These are phyloP conservation scores for Ginglymostoma cirratum DNA, from an alignment of 2,113 vertebrate genomes.

Conservation along the genomic window DNA sequence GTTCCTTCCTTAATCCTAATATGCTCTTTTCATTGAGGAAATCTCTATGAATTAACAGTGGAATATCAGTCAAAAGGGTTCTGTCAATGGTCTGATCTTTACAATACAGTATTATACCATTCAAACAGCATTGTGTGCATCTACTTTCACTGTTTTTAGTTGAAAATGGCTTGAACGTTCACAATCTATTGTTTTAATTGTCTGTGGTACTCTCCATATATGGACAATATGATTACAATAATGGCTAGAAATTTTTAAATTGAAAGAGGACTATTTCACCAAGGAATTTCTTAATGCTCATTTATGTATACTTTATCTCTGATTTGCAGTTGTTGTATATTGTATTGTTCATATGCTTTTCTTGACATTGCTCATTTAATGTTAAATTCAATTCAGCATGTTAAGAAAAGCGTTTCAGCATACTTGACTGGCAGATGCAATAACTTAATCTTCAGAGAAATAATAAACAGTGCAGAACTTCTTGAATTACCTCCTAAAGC, in stretches of 20 bases:
- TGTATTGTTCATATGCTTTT: not conserved
- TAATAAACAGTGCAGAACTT: not conserved
- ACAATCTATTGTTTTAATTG: not conserved
- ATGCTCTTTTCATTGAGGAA: not conserved
- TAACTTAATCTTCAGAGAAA: not conserved
- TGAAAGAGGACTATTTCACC: not conserved
- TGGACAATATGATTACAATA: not conserved
- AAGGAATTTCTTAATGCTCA: not conserved
- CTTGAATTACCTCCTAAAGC: not conserved
- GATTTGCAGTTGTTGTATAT: constrained; percentile 18
- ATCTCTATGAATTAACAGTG: not conserved
- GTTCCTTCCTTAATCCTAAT: not conserved
- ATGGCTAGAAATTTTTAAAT: not conserved
- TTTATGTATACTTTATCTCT: constrained; percentile 18
- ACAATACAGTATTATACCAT: no score
- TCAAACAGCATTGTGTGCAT: not conserved
- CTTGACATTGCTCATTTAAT: not conserved
- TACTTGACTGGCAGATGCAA: not conserved
- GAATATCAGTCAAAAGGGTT: not conserved
- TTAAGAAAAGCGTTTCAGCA: not conserved
- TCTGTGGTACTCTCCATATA: not conserved
- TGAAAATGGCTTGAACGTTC: not conserved
- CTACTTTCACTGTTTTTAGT: not conserved
- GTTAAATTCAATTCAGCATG: not conserved
- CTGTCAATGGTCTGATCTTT: not conserved